These are phyloP conservation scores for Cherax quadricarinatus DNA, from an alignment of 1,140 invertebrate genomes.

Conservation along the genomic window DNA sequence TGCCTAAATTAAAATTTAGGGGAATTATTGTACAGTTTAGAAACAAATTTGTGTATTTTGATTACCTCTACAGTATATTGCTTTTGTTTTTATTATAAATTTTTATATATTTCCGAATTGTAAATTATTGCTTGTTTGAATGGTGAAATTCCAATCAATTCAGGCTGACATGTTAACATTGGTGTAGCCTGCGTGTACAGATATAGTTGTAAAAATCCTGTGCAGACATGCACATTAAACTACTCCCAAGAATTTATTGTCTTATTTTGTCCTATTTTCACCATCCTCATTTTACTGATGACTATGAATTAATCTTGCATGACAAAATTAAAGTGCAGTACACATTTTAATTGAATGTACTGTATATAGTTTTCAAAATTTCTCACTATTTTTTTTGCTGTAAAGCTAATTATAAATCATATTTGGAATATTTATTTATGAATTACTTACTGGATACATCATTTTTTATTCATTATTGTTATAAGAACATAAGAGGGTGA, in stretches of 20 bases:
- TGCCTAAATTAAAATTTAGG: background rate
- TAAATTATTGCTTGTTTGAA: conserved; percentile 39
- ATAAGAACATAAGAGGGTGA: too few species aligned
- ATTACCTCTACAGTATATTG: conserved; percentile 30
- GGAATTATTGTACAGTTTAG: conserved; percentile 5
- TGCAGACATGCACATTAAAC: conserved; percentile 60
- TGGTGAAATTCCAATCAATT: conserved; percentile 20
- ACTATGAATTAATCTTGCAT: background rate
- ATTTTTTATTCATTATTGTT: too few species aligned
- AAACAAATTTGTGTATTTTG: conserved; percentile 11
- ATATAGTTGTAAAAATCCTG: conserved; percentile 53
- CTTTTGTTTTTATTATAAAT: conserved; percentile 16
- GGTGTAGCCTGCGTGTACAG: conserved; percentile 58
- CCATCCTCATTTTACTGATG: background rate
- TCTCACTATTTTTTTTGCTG: background rate
- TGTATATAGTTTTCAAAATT: background rate
- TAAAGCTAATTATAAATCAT: too few species aligned
- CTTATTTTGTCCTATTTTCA: conserved; percentile 10
- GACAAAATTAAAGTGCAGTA: background rate
- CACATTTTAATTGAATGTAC: background rate
- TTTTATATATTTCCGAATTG: conserved; percentile 30
- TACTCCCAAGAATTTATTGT: conserved; percentile 26
- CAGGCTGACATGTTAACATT: conserved; percentile 55
- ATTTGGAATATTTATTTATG: too few species aligned
- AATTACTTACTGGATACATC: too few species aligned